A percentile compares a stretch with the other conserved stretches of the same genome.
phyloP scores from a whole-genome alignment of 2,797 vertebrate genomes.

The Peromyscus aztecus region DNA sequence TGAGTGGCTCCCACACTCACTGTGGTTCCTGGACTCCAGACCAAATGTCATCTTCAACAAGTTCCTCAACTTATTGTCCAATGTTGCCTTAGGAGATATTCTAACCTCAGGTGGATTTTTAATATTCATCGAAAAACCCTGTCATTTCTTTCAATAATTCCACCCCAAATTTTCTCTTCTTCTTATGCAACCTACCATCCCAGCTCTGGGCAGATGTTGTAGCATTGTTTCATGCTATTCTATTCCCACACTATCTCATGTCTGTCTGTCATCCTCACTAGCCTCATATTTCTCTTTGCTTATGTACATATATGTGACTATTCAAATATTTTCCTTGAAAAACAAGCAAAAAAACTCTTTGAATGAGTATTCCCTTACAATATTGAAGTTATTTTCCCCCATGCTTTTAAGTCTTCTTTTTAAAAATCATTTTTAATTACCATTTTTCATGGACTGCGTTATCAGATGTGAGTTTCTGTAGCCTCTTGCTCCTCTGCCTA shows the following conservation, averaged over 20 bases:
- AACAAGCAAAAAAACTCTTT: background rate
- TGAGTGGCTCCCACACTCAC: background rate
- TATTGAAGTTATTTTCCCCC: background rate
- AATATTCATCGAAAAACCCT: background rate
- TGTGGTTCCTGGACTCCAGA: background rate
- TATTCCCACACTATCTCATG: no score
- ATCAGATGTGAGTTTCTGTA: background rate
- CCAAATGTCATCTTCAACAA: background rate
- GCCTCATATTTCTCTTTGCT: background rate
- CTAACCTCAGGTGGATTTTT: background rate
- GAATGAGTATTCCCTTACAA: background rate
- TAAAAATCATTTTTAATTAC: background rate
- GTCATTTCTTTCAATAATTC: slow-evolving; percentile 2
- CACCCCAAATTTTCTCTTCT: background rate
- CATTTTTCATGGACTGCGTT: background rate
- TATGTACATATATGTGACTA: background rate
- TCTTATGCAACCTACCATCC: background rate
- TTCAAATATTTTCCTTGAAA: slow-evolving; percentile 21
- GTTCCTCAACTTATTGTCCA: background rate
- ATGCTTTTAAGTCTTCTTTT: slow-evolving; percentile 2
- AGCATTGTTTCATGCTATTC: background rate
- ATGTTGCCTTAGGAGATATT: background rate
- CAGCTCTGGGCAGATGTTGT: background rate
- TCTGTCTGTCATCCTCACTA: background rate
- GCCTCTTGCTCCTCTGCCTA: background rate